These are phyloP conservation scores for Zoanthus gigantus DNA, from an alignment of 92 coral and sea anemone species.

Conservation along the genomic window DNA sequence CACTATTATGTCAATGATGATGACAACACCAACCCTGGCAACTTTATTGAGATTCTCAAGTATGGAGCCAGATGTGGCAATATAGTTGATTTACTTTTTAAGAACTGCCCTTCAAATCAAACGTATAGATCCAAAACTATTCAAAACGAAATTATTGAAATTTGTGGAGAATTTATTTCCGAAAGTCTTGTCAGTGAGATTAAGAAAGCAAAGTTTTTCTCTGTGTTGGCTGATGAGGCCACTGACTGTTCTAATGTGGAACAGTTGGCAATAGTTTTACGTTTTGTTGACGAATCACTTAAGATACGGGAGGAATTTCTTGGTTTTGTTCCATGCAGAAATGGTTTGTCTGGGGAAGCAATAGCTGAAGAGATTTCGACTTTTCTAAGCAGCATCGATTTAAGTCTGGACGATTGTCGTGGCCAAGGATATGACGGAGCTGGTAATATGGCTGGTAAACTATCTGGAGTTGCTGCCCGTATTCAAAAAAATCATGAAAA, in stretches of 20 bases:
- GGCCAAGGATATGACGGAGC: no score
- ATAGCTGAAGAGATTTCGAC: no score
- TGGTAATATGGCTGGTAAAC: no score
- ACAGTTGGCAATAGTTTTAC: conserved; percentile 49
- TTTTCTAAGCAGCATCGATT: no score
- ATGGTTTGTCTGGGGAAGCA: no score
- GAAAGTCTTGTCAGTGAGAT: conserved; percentile 28
- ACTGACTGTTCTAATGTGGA: conserved; percentile 46
- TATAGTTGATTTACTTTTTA: not conserved
- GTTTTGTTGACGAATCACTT: conserved; percentile 40
- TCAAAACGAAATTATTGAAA: conserved; percentile 42
- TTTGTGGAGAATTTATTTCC: conserved; percentile 45
- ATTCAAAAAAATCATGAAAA: no score
- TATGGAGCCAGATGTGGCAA: conserved; percentile 43
- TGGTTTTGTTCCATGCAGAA: no score
- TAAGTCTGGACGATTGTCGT: no score
- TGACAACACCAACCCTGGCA: conserved; percentile 34
- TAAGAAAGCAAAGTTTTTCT: conserved; percentile 18
- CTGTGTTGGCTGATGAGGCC: conserved; percentile 55
- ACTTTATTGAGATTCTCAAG: conserved; percentile 34
- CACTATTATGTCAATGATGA: conserved; percentile 32
- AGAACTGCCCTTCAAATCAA: no score
- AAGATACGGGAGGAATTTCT: not conserved
- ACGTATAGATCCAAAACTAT: conserved; percentile 49
- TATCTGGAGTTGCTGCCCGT: no score